Base-by-base conservation (phyloP, 2,888 invertebrate species). In the Drosophila siamana region DNA sequence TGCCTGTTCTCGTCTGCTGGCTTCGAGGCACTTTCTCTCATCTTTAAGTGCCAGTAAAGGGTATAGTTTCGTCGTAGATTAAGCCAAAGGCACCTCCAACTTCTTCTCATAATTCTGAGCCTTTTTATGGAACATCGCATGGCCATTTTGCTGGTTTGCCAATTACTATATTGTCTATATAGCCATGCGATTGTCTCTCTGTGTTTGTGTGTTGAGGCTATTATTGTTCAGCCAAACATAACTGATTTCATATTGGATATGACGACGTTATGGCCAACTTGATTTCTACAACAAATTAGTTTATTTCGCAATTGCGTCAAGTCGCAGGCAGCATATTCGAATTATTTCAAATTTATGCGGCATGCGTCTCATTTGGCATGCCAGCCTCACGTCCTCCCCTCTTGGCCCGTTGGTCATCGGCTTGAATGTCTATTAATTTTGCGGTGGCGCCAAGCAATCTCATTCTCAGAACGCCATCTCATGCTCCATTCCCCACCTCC, bases 281-380 rank as follows among this genome's bases (percentile, higher is more conserved):
- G 79, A 80, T 81, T 81, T 79, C 84, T 61, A 51, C 63, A 62
- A 72, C 69, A 79, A 84, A 84, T 81, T 84, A 79, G 81, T 77
- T 84, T 69, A 77, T 81, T 77, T 68, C 50, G 69, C 76, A 80
- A 74, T 74, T 78, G 69, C 56, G 59, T 55, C 59, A 57, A 55
- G 65, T 65, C 48, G 60, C 67, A 62, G 55, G 44, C 77, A 65
- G 57, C 60, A 69, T 73, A 70, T 79, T 51, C 61, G 59, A 72
- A 55, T 65, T 68, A 64, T 76, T 52, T 19, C 44, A 63, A 70
- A 76, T 69, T 72, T 73, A 69, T 78, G 60, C 69, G 57, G 46
- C 40, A 30, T 55, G 51, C 60, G 62, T 55, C 26, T 26, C 33
- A 61, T 52, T 67, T 44, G 62, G 30, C 54, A 19, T 19, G 19